Base-by-base conservation (phyloP, 2,113 vertebrate genomes). In the Acrocephalus kingi region DNA sequence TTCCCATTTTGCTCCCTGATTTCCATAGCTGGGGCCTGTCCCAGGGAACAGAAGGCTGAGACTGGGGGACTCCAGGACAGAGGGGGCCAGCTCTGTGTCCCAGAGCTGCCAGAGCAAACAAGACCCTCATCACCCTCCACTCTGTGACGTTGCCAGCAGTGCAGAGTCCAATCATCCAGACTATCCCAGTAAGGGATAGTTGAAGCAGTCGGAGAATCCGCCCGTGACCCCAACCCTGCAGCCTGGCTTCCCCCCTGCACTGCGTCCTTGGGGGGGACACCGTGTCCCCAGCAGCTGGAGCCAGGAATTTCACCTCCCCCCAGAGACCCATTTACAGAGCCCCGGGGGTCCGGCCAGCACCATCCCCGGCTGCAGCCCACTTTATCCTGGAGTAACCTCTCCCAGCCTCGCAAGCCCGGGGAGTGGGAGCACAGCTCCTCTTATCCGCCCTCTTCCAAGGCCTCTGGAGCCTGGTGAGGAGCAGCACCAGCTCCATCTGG, bases 401-500 rank as follows among this genome's bases (percentile, higher is more conserved):
- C 51, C 77, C 18, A 15, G 79, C 68, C 63, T 91, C 5, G 0
- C 3, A 8, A 54, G 62, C 67, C 49, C 2, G 0, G n/a, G 41
- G 69, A 93, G 46, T 7, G 2, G 84, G 84, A 94, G 68, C 35
- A 4, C 69, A 27, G 49, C 79, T 84, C 64, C 2, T 52, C 73
- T 78, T 12, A 31, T 15, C 84, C 54, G 0, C 90, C 76, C 92
- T 93, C 37, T 91, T 64, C 58, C 94, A 64, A 93, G 85, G 89
- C 85, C 87, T 72, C 95, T 51, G 83, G 82, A 85, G 71, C 85
- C 69, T 22, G 6, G 68, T 49, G 76, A 76, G 92, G 89, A 95
- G 93, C 66, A 77, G 90, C 84, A 87, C 91, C 80, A 73, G 96
- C 92, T 79, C 94, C 93, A 89, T 94, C 95, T 87, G 86, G 73